These are phyloP conservation scores for Dendrocincla tyrannina DNA, from an alignment of 2,797 vertebrate species.

Conservation along the genomic window DNA sequence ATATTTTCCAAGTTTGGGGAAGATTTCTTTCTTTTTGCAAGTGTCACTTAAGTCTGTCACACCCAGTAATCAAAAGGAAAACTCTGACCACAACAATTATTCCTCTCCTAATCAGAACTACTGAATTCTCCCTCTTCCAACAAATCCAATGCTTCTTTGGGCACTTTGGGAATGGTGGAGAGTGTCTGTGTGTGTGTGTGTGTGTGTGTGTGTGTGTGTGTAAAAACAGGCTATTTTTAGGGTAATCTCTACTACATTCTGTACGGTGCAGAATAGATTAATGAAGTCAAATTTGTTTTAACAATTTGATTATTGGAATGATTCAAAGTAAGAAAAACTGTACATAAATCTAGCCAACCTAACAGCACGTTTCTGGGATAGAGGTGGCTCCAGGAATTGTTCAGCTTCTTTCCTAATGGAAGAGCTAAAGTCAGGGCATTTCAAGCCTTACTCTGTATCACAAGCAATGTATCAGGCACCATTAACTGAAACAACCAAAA, in stretches of 20 bases:
- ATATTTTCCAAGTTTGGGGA: neutral
- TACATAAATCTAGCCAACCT: neutral
- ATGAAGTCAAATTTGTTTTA: neutral
- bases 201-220: no score
- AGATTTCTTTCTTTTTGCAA: neutral
- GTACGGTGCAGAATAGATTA: neutral
- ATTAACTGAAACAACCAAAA: slow-evolving; percentile 6
- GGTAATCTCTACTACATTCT: neutral
- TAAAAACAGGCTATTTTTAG: neutral
- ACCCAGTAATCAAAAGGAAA: neutral
- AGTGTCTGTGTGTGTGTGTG: no score
- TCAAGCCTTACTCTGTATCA: neutral
- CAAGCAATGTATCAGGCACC: neutral
- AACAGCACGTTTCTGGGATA: neutral
- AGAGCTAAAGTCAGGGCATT: neutral
- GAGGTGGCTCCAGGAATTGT: neutral
- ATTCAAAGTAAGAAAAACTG: neutral
- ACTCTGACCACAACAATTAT: neutral
- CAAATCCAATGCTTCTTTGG: neutral
- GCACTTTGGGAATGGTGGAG: neutral
- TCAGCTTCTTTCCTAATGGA: neutral
- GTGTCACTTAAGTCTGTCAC: neutral
- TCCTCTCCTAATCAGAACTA: neutral
- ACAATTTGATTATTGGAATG: neutral
- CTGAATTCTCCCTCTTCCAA: neutral